A percentile compares a stretch with the other conserved stretches of the same genome.
These are phyloP conservation scores for Thomomys bottae DNA, from an alignment of 2,113 vertebrate genomes.

Conservation along the genomic window DNA sequence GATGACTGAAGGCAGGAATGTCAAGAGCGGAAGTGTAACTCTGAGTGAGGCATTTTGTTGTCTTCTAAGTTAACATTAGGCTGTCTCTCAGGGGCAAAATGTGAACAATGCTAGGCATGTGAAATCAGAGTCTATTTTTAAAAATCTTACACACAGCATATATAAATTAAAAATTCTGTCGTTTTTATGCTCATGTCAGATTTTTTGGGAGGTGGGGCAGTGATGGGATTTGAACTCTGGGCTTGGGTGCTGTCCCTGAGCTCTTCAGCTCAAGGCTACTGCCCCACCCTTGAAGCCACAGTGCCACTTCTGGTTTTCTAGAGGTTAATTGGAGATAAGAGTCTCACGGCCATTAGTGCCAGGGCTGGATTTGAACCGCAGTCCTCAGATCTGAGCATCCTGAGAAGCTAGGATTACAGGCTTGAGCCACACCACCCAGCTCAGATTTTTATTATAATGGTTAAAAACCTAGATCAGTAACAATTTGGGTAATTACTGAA, in stretches of 20 bases:
- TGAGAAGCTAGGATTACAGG: too few relatives aligned
- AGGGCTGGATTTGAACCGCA: too few relatives aligned
- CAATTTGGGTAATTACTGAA: not conserved
- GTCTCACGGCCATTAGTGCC: too few relatives aligned
- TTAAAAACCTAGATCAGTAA: slow-evolving; percentile 32
- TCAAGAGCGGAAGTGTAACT: slow-evolving; percentile 10
- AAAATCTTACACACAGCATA: slow-evolving; percentile 13
- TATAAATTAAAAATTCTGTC: not conserved
- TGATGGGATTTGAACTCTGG: too few relatives aligned
- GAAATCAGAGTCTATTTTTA: not conserved
- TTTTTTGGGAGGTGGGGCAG: too few relatives aligned
- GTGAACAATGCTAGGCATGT: not conserved
- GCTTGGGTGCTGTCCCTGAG: too few relatives aligned
- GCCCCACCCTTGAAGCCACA: too few relatives aligned
- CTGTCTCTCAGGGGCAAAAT: slow-evolving; percentile 11
- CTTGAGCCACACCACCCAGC: too few relatives aligned
- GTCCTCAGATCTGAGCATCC: too few relatives aligned
- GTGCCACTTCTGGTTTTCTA: too few relatives aligned
- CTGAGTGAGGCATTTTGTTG: slow-evolving; percentile 21
- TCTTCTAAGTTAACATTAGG: slow-evolving; percentile 46
- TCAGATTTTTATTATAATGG: not conserved
- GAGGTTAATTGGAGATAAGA: too few relatives aligned
- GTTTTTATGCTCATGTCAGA: not conserved
- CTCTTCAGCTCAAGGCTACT: too few relatives aligned
- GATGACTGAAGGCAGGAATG: slow-evolving; percentile 32